Evolutionary conservation across 2,888 invertebrate genomes (phyloP).

Genomic region (Argyresthia goedartella): DNA sequence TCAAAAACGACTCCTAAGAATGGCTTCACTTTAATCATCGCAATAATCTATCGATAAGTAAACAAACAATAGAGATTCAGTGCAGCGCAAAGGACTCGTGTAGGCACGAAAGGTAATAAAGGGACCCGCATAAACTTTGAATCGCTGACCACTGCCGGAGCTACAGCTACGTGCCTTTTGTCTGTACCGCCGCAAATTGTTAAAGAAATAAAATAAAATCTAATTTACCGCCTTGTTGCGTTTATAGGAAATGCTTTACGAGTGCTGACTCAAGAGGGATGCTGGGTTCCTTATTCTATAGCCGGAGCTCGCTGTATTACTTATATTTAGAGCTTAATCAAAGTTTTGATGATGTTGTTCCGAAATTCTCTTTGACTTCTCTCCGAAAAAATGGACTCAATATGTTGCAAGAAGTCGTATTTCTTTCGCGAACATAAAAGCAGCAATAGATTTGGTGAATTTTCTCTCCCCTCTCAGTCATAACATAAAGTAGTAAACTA

Average conservation of each 20-base stretch:
- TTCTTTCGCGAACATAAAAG: too few species aligned
- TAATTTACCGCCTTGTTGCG: constrained; percentile 64
- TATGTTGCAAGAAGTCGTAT: too few species aligned
- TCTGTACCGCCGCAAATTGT: constrained; percentile 64
- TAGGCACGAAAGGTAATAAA: constrained; percentile 49
- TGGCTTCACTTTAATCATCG: too few species aligned
- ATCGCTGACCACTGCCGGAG: constrained; percentile 65
- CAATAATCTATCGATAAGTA: constrained; percentile 15
- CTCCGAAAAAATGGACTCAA: too few species aligned
- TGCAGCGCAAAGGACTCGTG: constrained; percentile 21
- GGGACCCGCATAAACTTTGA: constrained; percentile 66
- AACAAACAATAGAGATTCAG: constrained; percentile 14
- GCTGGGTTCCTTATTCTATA: constrained; percentile 1
- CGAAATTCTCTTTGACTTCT: neutral
- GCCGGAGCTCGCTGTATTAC: neutral
- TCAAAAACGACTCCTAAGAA: too few species aligned
- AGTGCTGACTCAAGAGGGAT: constrained; percentile 32
- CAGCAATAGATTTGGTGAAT: too few species aligned
- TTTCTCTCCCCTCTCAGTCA: too few species aligned
- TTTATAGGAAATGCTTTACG: constrained; percentile 60
- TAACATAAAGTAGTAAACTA: neutral
- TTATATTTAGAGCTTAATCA: too few species aligned
- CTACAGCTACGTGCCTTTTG: constrained; percentile 59
- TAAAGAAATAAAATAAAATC: constrained; percentile 69
- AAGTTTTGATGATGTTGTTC: neutral